Base-by-base conservation (phyloP, 2,888 invertebrate species). In the Plemyria rubiginata region DNA sequence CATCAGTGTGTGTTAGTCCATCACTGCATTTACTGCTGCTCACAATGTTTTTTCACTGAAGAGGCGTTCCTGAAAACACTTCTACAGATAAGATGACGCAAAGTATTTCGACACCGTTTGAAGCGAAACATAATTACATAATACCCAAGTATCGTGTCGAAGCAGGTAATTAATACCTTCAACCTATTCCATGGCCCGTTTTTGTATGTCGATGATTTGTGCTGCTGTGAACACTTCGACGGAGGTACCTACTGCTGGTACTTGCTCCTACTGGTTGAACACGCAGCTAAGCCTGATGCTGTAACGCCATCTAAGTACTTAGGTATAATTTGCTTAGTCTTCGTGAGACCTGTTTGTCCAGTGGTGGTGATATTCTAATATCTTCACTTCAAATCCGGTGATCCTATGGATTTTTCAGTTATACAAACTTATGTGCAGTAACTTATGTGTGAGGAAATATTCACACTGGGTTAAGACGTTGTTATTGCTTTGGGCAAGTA, bases 121-220 rank as follows among this genome's bases (percentile, higher is more conserved):
- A 70, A 75, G 79, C 74, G 73, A 78, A 76, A 72, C 73, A 72
- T 81, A 84, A 81, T 85, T 83, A 80, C 76, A 80, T 83, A 85
- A 85, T 77, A 75, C 71, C 72, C 72, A 71, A 70, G 74, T 77
- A 75, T 79, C 79, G 81, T 77, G 80, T 79, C 76, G 77, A 69
- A 64, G 53, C 70, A 69, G 68, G 81, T 85, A 85, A 86, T 86
- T 85, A 87, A 85, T 84, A 82, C 80, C 77, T 83, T 75, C 78
- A 79, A 80, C 76, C 77, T 80, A 83, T 81, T 79, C 78, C 72
- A 71, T 66, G 73, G 74, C 78, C 74, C 76, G 82, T 86, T 86
- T 86, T 87, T 86, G 80, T 81, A 66, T 75, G 78, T 77, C 79
- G 70, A 79, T 82, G 80, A 84, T 84, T 82, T 84, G 81, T 83